These are phyloP conservation scores for Tokudaia muenninki DNA, from an alignment of 2,797 vertebrate genomes.

Conservation along the genomic window DNA sequence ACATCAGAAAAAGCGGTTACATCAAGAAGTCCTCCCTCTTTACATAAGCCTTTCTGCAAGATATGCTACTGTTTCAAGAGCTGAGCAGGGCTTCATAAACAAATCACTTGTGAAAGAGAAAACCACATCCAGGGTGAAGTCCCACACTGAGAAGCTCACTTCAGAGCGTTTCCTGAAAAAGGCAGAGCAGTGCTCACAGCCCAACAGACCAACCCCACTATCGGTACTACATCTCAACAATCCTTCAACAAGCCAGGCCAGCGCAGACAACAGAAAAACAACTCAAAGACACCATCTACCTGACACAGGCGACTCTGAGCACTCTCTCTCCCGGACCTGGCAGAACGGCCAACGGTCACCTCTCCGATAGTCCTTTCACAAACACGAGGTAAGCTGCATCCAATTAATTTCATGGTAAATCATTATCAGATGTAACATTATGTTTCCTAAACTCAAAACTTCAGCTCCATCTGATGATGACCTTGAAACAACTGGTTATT, in stretches of 20 bases:
- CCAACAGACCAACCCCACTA: neutral
- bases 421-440: slow-evolving; percentile 57
- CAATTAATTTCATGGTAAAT: slow-evolving; percentile 48
- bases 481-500: neutral
- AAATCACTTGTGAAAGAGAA: slow-evolving; percentile 77
- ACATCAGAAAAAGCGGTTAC: slow-evolving; percentile 39
- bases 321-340: slow-evolving; percentile 65
- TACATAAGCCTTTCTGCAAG: slow-evolving; percentile 44
- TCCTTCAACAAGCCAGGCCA: slow-evolving; percentile 70
- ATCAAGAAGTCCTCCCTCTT: neutral
- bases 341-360: slow-evolving; percentile 61
- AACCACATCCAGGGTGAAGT: slow-evolving; percentile 81
- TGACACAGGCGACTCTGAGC: slow-evolving; percentile 77
- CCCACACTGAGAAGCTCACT: slow-evolving; percentile 31
- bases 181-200: neutral
- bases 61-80: slow-evolving; percentile 5
- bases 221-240: neutral
- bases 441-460: neutral
- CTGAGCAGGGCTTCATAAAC: slow-evolving; percentile 66
- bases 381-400: slow-evolving; percentile 83
- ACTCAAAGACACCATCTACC: slow-evolving; percentile 77
- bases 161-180: slow-evolving; percentile 78
- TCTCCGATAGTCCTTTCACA: slow-evolving; percentile 66
- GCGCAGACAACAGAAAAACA: slow-evolving; percentile 62
- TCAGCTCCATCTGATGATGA: slow-evolving; percentile 15